Conservation (phyloP, 2,797 vertebrate genomes). For the Acanthornis magna region DNA sequence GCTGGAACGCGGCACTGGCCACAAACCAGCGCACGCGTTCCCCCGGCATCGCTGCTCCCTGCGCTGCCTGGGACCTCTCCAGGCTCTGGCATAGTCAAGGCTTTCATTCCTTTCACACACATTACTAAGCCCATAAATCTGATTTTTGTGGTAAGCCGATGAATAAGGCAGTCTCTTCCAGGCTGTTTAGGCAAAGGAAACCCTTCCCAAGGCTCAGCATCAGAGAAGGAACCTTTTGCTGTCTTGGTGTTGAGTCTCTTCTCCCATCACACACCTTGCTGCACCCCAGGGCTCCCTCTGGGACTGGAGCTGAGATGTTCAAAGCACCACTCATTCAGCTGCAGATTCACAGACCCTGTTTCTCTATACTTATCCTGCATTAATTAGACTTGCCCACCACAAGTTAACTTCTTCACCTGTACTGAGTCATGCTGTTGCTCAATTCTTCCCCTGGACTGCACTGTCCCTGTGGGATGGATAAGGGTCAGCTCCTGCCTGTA, state of each 20-base stretch:
- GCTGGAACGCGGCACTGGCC: neutral
- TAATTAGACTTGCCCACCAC: neutral
- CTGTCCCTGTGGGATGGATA: neutral
- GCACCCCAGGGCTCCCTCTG: neutral
- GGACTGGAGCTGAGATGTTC: neutral
- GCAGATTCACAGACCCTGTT: neutral
- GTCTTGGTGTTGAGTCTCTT: fast-evolving
- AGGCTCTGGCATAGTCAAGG: neutral
- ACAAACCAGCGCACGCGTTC: neutral
- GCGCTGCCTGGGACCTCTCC: neutral
- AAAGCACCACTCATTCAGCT: neutral
- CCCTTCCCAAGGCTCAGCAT: slow-evolving; percentile 16
- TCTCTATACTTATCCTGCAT: neutral
- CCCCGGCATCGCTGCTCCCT: neutral
- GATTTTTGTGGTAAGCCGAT: neutral
- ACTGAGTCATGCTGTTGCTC: fast-evolving
- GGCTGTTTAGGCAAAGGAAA: slow-evolving; percentile 31
- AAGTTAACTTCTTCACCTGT: neutral
- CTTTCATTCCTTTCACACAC: neutral
- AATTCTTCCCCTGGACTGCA: neutral
- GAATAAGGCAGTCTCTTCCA: slow-evolving; percentile 55
- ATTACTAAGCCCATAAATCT: slow-evolving; percentile 37
- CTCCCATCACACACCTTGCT: neutral
- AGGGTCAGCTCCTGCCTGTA: neutral
- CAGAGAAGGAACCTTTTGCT: slow-evolving; percentile 51